Percentiles rank a stretch among this genome's conserved stretches.
phyloP scores from a whole-genome alignment of 2,113 vertebrate species.

The Galbula dea region DNA sequence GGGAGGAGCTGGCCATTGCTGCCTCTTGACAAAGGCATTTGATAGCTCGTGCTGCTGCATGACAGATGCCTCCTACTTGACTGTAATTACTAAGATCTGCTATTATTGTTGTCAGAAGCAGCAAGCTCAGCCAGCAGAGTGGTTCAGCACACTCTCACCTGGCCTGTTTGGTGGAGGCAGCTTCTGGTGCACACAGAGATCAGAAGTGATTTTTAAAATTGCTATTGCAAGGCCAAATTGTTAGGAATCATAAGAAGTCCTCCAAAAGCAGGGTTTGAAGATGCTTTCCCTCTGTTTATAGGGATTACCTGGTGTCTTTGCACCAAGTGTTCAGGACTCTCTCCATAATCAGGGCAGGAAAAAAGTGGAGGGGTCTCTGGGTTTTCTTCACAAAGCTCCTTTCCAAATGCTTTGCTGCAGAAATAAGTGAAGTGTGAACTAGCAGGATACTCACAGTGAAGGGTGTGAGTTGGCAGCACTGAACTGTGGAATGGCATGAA shows the following conservation, averaged over 20 bases:
- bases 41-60: neutral
- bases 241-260: neutral
- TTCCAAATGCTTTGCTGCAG: neutral
- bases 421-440: neutral
- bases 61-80: neutral
- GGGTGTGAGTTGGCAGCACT: neutral
- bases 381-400: neutral
- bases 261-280: neutral
- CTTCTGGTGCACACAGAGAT: neutral
- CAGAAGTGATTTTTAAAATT: neutral
- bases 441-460: neutral
- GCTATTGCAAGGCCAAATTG: neutral
- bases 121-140: neutral
- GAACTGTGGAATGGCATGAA: neutral
- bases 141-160: neutral
- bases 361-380: neutral
- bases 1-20: neutral
- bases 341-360: neutral
- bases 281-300: neutral
- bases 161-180: neutral
- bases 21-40: neutral
- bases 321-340: neutral
- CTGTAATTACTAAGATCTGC: neutral
- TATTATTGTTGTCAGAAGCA: neutral
- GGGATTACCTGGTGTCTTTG: neutral